phyloP scores from a whole-genome alignment of 1,140 invertebrate species.

The Dendrolimus kikuchii region DNA sequence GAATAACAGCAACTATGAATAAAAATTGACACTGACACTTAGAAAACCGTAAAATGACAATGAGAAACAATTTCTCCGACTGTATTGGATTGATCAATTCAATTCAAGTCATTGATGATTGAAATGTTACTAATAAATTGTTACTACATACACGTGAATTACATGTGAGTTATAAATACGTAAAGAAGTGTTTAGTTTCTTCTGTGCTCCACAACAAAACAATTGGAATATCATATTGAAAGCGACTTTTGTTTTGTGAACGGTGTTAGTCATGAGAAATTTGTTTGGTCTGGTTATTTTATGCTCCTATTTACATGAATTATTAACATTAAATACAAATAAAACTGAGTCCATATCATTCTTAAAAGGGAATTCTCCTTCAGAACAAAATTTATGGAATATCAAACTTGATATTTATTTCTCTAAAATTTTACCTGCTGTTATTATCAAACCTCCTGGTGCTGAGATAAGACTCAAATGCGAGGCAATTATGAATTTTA shows the following conservation, averaged over 20 bases:
- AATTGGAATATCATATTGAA: neutral
- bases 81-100: too few relatives aligned
- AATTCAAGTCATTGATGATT: too few relatives aligned
- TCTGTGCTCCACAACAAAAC: too few relatives aligned
- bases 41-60: too few relatives aligned
- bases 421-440: constrained; percentile 43
- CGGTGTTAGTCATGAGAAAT: constrained; percentile 58
- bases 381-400: constrained; percentile 59
- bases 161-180: too few relatives aligned
- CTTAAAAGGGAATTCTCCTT: constrained; percentile 41
- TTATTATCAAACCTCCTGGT: constrained; percentile 31
- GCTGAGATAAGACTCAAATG: constrained; percentile 50
- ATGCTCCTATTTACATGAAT: constrained; percentile 37
- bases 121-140: too few relatives aligned
- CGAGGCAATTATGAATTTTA: constrained; percentile 60
- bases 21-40: too few relatives aligned
- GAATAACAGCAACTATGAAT: too few relatives aligned
- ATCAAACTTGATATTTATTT: constrained; percentile 64
- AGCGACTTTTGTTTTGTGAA: constrained; percentile 41
- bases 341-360: constrained; percentile 39
- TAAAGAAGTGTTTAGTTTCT: too few relatives aligned
- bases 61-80: too few relatives aligned
- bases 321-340: constrained; percentile 26
- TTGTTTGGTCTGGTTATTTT: constrained; percentile 52
- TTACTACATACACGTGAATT: too few relatives aligned